phyloP scores from a whole-genome alignment of 2,797 vertebrate species.

The Huso huso region DNA sequence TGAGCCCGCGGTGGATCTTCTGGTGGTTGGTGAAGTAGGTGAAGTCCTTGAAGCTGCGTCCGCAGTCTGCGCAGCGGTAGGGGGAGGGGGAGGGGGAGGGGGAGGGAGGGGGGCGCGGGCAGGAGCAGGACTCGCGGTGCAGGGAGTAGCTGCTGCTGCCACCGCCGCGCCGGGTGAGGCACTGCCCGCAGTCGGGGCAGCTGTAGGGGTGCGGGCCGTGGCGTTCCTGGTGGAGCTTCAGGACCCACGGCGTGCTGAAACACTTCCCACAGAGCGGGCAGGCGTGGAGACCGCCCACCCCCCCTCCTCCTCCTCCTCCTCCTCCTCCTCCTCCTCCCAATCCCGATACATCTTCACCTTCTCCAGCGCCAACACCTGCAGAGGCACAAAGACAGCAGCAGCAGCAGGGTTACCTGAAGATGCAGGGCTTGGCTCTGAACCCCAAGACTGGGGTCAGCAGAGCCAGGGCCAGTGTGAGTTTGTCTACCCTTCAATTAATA shows the following conservation, averaged over 20 bases:
- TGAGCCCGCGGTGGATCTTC: not conserved
- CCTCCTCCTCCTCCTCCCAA: too few species aligned
- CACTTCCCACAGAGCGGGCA: not conserved
- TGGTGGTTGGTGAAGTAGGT: not conserved
- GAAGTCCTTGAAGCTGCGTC: not conserved
- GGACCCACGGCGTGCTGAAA: not conserved
- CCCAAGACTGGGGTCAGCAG: too few species aligned
- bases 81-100: not conserved
- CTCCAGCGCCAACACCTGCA: too few species aligned
- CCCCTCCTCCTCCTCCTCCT: too few species aligned
- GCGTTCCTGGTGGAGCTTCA: not conserved
- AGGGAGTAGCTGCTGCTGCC: not conserved
- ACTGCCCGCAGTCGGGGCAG: not conserved
- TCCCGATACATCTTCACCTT: too few species aligned
- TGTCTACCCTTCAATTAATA: too few species aligned
- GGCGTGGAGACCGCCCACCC: not conserved
- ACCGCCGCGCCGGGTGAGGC: not conserved
- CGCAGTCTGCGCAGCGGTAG: not conserved
- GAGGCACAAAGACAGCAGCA: too few species aligned
- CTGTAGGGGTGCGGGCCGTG: not conserved
- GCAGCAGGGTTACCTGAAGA: too few species aligned
- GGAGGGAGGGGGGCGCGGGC: slow-evolving; percentile 22
- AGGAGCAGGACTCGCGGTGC: not conserved
- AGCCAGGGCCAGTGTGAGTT: too few species aligned
- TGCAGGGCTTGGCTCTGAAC: too few species aligned